Conservation (phyloP, 2,797 vertebrate genomes). For the Chelon labrosus region DNA sequence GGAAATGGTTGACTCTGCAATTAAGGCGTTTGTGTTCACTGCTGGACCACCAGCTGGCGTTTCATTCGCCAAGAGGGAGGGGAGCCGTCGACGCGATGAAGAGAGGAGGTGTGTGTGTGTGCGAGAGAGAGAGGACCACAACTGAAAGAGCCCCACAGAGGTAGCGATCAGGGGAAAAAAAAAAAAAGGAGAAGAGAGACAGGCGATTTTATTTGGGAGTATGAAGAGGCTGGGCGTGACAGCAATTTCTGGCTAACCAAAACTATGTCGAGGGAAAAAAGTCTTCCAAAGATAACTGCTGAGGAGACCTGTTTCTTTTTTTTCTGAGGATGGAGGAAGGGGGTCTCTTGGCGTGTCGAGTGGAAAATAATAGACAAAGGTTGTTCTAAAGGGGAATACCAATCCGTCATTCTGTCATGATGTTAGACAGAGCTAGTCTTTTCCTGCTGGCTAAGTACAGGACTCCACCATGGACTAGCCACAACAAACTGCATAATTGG, state of each 20-base stretch:
- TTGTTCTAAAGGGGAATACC: conserved; percentile 78
- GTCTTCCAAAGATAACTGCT: conserved; percentile 85
- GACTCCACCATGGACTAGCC: conserved; percentile 56
- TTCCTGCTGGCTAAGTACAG: conserved; percentile 73
- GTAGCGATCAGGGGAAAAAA: conserved; percentile 69
- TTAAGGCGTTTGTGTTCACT: conserved; percentile 83
- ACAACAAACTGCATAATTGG: conserved; percentile 70
- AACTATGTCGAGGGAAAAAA: conserved; percentile 81
- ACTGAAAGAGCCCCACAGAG: conserved; percentile 73
- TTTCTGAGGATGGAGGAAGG: conserved; percentile 53
- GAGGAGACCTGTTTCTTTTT: conserved; percentile 73
- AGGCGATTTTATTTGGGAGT: conserved; percentile 78
- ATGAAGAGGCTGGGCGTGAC: conserved; percentile 82
- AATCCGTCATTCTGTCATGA: conserved; percentile 81
- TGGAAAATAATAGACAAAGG: conserved; percentile 86
- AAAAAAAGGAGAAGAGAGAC: conserved; percentile 61
- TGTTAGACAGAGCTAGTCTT: conserved; percentile 70
- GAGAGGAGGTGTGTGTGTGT: conserved; percentile 21
- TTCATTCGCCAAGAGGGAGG: conserved; percentile 71
- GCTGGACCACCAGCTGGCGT: conserved; percentile 82
- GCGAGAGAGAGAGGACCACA: conserved; percentile 61
- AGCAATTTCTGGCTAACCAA: conserved; percentile 83
- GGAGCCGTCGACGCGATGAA: conserved; percentile 44
- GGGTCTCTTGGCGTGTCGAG: conserved; percentile 72
- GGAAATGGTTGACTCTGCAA: conserved; percentile 84